Percentiles rank a stretch among this genome's conserved stretches.
phyloP scores from a whole-genome alignment of 2,113 vertebrate genomes.

The Arizona elegans region DNA sequence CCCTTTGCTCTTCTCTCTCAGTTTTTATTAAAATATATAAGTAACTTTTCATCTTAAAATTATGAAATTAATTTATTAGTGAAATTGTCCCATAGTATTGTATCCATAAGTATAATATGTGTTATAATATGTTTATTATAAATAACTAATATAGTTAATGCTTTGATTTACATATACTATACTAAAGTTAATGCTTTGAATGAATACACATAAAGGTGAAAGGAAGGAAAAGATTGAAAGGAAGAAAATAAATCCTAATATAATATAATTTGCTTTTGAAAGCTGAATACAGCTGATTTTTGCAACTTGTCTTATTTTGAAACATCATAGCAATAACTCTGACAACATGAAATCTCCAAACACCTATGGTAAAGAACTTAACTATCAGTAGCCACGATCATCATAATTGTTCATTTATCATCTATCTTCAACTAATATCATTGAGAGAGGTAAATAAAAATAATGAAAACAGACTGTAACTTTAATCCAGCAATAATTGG shows the following conservation, averaged over 20 bases:
- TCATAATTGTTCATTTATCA: neutral
- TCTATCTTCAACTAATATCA: neutral
- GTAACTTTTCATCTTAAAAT: neutral
- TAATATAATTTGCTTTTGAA: neutral
- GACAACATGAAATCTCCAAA: neutral
- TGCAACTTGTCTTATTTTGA: neutral
- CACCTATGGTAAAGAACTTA: neutral
- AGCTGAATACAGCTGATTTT: neutral
- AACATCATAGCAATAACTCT: neutral
- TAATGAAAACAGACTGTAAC: neutral
- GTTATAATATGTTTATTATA: neutral
- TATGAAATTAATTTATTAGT: neutral
- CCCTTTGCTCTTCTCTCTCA: neutral
- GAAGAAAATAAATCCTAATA: neutral
- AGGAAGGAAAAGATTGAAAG: neutral
- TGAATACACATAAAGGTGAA: neutral
- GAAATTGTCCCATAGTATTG: neutral
- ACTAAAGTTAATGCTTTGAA: neutral
- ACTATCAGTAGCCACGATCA: neutral
- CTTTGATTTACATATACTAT: neutral
- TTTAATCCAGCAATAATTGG: neutral
- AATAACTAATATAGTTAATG: neutral
- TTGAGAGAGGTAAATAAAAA: neutral
- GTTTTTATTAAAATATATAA: neutral
- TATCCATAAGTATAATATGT: neutral